phyloP scores from a whole-genome alignment of 1,140 invertebrate genomes.

The Octopus sinensis region DNA sequence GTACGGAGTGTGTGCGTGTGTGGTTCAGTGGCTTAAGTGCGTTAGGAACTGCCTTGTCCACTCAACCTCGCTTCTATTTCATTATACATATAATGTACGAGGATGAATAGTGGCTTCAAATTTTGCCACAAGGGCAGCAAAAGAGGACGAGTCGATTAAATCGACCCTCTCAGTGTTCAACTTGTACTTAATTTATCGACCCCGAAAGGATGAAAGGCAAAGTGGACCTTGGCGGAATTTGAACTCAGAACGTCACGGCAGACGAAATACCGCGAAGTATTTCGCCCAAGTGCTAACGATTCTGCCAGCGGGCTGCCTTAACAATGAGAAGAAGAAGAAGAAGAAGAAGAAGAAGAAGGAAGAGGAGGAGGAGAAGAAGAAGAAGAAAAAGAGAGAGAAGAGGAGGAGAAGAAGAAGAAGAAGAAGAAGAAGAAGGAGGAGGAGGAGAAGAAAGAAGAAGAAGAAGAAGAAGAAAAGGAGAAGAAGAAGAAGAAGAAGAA shows the following conservation, averaged over 20 bases:
- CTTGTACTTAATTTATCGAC: no score
- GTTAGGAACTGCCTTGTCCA: no score
- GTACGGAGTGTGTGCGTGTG: background rate
- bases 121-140: no score
- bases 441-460: background rate
- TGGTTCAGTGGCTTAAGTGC: no score
- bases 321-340: background rate
- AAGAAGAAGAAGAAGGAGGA: background rate
- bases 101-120: no score
- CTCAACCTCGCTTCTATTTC: no score
- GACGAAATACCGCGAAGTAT: background rate
- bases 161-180: no score
- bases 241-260: background rate
- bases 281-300: no score
- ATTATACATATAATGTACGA: no score
- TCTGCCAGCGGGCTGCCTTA: no score
- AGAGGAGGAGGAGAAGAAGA: background rate
- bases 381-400: background rate
- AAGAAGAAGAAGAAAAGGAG: background rate
- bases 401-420: background rate
- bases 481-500: background rate
- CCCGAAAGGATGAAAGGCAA: background rate
- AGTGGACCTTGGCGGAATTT: background rate
- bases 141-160: no score
- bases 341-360: background rate